Base-by-base conservation (phyloP, 2,888 invertebrate genomes). In the Papilio demoleus region DNA sequence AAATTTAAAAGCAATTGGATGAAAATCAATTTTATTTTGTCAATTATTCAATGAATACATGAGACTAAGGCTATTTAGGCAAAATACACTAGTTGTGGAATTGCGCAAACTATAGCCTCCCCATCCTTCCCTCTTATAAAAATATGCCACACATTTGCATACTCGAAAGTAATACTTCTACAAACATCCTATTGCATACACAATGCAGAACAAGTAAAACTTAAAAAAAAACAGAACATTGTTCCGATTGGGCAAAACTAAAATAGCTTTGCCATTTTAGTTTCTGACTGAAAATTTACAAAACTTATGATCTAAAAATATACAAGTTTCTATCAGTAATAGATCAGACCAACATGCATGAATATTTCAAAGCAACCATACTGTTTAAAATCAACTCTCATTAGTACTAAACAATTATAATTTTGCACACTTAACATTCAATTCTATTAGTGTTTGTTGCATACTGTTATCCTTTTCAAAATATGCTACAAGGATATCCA, bases 1-100 rank as follows among this genome's bases (percentile, higher is more conserved):
- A 90, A 91, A 92, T 92, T 90, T 84, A 84, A 40, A 85, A 76
- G 80, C 82, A 85, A 86, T 79, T 81, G 77, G 77, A 83, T 81
- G 77, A 84, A 84, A 79, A 81, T 78, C 70, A 70, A 69, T 76
- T 75, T 74, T 71, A 59, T 24, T 61, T 17, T 24, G 8, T 47
- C 45, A 40, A 40, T 31, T 40, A 40, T 36, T 36, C 34, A 22
- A 68, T 63, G 58, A 34, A 42, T 8, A 17, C 17, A 27, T 40
- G 9, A 58, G n/a, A 38, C 31, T 47, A 36, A 45, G 42, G 9
- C 42, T 17, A 42, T 36, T 12, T 4, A 42, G 40, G 40, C 40
- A 45, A 45, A 9, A 45, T 8, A 42, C n/a, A 45, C 19, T 9
- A 45, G 19, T 19, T 3, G 42, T 17, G 17, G 9, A 19, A n/a